Evolutionary conservation across 92 coral and sea anemone species (phyloP).

Genomic region (Palythoa grandiflora): DNA sequence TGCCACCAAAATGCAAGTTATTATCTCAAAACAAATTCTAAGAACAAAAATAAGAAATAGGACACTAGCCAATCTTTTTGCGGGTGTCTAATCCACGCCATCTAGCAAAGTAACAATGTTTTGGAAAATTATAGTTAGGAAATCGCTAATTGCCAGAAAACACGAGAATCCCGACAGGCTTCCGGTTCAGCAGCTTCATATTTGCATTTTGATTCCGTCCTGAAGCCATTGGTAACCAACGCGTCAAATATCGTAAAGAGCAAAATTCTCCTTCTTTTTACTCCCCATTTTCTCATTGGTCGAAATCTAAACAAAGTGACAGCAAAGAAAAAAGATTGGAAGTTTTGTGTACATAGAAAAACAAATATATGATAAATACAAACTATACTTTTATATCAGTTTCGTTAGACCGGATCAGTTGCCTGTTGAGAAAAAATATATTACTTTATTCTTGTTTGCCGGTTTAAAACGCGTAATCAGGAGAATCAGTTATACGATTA

Average conservation of each 20-base stretch:
- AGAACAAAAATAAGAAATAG: not conserved
- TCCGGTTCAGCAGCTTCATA: constrained; percentile 29
- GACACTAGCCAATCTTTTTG: not conserved
- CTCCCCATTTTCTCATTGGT: constrained; percentile 30
- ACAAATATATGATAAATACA: constrained; percentile 12
- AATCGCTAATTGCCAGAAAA: not conserved
- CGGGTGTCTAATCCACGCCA: not conserved
- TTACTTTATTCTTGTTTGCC: not conserved
- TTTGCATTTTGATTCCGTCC: constrained; percentile 25
- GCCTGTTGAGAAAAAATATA: constrained; percentile 6
- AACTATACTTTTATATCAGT: not conserved
- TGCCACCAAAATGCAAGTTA: not conserved
- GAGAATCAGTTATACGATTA: not conserved
- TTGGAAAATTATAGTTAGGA: not conserved
- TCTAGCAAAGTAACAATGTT: not conserved
- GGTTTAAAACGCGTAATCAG: not conserved
- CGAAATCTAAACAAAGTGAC: constrained; percentile 11
- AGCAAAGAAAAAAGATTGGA: constrained; percentile 15
- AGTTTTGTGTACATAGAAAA: constrained; percentile 25
- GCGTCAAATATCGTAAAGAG: constrained; percentile 37
- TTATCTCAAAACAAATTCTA: not conserved
- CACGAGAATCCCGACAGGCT: not conserved
- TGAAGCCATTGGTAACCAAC: constrained; percentile 36
- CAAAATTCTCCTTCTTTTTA: not conserved
- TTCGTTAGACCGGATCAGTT: not conserved